Evolutionary conservation across 1,140 invertebrate species (phyloP), one percentile per base, ranked within the genome.

Genomic region (Condylostylus longicornis): DNA sequence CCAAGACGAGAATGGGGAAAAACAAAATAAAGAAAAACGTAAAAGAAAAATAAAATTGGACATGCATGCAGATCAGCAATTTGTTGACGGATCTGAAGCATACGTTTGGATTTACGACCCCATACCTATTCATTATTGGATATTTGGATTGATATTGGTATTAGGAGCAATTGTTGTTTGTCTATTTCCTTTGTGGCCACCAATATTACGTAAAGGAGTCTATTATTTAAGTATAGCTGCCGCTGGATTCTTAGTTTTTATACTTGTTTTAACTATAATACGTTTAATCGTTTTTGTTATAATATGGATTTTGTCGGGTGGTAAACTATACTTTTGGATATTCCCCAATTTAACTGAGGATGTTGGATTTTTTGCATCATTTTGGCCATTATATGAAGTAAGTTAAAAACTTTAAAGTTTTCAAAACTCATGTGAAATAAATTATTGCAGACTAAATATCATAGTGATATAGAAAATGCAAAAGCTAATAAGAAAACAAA

Each of bases 81-180:
- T 97, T 67, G 72, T 89, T 4, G 94, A 98, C 65, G 82, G 80
- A 25, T 71, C 81, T 21, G 90, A 97, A 65, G 86, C 94, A 3
- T 99, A 97, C 66, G 94, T 98, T 12, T 98, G 96, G 96, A 83
- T 98, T 38, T 99, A 96, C 66, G 94, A 98, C 62, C 94, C 94
- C 4, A 90, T 95, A 49, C 90, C 93, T 8, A 74, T 91, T 40
- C 88, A 90, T 66, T 96, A 96, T 54, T 98, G 93, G 80, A 68
- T 97, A 43, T 84, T 93, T 53, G 95, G 95, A 33, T 72, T 82
- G 18, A 66, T 93, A 0, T 69, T 98, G 40, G 86, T 98, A 15
- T 64, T 97, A 34, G 93, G 84, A 25, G 85, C 87, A 31, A 91
- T 97, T 50, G 83, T 76, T n/a, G 75, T 98, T 20, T 98, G 95